These are phyloP conservation scores for Steinernema scapterisci DNA, from an alignment of 2,888 invertebrate genomes.

Conservation along the genomic window DNA sequence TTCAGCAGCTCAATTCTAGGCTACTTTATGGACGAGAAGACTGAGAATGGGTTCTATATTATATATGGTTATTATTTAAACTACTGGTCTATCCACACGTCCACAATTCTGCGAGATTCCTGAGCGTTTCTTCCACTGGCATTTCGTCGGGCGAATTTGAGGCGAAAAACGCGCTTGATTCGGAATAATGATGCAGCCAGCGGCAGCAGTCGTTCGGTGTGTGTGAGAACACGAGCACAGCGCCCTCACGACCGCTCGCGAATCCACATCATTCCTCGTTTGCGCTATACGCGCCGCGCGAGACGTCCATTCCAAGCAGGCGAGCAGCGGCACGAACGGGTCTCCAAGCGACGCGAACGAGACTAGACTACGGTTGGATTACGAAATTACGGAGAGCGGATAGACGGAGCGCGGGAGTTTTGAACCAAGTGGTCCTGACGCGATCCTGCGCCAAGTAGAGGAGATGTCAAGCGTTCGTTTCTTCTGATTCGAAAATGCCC, in stretches of 20 bases:
- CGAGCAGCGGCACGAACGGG: not conserved
- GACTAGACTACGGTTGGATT: not conserved
- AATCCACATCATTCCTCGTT: not conserved
- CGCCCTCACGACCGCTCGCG: constrained; percentile 20
- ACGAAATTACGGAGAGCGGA: not conserved
- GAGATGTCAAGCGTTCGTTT: not conserved
- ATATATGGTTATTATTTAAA: not conserved
- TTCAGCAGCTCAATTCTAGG: too few species aligned
- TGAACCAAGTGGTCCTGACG: not conserved
- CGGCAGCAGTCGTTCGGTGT: constrained; percentile 23
- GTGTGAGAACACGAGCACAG: not conserved
- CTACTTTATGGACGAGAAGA: too few species aligned
- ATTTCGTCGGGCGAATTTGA: constrained; percentile 5
- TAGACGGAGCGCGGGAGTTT: not conserved
- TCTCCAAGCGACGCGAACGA: not conserved
- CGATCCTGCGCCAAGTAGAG: not conserved
- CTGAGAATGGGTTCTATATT: too few species aligned
- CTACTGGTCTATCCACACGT: too few species aligned
- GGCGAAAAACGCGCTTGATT: constrained; percentile 11
- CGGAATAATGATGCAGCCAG: constrained; percentile 11
- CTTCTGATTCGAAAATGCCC: too few species aligned
- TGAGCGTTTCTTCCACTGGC: not conserved
- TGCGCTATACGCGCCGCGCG: not conserved
- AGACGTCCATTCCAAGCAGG: constrained; percentile 3
- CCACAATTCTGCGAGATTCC: constrained; percentile 22